phyloP scores from a whole-genome alignment of 1,140 invertebrate species.

The Musca domestica region DNA sequence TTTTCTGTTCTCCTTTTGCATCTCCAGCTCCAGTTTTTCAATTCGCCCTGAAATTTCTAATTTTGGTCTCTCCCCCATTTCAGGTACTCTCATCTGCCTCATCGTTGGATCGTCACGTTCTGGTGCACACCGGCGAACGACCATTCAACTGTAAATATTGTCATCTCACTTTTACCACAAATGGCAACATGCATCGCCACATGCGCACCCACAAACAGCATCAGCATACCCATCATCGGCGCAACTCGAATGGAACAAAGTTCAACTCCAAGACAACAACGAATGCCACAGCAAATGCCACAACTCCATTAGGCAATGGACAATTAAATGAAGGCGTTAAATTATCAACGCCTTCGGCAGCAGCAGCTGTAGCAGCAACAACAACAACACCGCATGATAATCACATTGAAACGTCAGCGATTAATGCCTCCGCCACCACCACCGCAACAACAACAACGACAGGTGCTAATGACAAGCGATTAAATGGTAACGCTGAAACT shows the following conservation, averaged over 20 bases:
- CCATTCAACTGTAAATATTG: conserved; percentile 78
- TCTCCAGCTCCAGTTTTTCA: background rate
- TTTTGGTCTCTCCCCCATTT: background rate
- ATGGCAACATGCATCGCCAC: conserved; percentile 86
- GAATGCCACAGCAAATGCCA: conserved; percentile 53
- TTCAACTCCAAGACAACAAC: conserved; percentile 48
- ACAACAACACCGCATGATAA: conserved; percentile 46
- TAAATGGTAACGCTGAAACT: conserved; percentile 23
- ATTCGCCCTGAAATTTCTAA: background rate
- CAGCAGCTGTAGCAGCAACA: conserved; percentile 52
- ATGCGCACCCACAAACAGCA: conserved; percentile 68
- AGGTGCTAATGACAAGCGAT: conserved; percentile 29
- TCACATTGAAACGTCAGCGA: conserved; percentile 12
- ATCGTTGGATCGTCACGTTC: conserved; percentile 72
- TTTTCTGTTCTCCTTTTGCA: background rate
- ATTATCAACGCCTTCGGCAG: conserved; percentile 52
- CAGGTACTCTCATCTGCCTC: conserved; percentile 71
- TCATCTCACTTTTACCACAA: conserved; percentile 80
- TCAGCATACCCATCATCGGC: conserved; percentile 46
- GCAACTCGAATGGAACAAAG: conserved; percentile 34
- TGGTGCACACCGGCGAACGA: conserved; percentile 73
- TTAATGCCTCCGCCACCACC: background rate
- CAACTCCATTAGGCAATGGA: conserved; percentile 36
- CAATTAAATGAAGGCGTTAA: conserved; percentile 49
- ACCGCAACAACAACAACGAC: conserved; percentile 25